These are phyloP conservation scores for Pelodytes ibericus DNA, from an alignment of 2,797 vertebrate species.

Conservation along the genomic window DNA sequence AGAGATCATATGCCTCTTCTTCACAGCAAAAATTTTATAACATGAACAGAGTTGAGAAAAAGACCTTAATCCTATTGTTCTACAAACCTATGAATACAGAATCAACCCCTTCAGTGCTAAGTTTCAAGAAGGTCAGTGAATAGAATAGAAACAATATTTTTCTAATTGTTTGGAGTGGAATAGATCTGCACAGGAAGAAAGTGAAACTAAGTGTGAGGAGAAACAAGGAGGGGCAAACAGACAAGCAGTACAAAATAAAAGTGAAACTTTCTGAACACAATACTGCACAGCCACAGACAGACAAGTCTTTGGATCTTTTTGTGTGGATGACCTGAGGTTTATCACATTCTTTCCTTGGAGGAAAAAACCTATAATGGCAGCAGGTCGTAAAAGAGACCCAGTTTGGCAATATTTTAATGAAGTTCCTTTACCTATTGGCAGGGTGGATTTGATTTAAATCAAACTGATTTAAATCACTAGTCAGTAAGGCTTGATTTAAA, in stretches of 20 bases:
- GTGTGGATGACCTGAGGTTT: too few species aligned
- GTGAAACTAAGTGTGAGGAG: constrained; percentile 1
- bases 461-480: too few species aligned
- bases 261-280: constrained; percentile 22
- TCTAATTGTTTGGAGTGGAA: constrained; percentile 1
- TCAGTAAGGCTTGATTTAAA: too few species aligned
- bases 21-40: constrained; percentile 6
- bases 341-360: too few species aligned
- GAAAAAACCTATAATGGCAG: too few species aligned
- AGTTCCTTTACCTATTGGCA: too few species aligned
- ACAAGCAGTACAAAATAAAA: constrained; percentile 17
- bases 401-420: constrained; percentile 39
- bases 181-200: constrained; percentile 12
- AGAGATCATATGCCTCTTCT: constrained; percentile 10
- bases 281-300: constrained; percentile 29
- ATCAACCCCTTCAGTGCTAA: constrained; percentile 9
- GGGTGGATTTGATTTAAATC: too few species aligned
- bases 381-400: too few species aligned
- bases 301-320: constrained; percentile 26
- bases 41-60: neutral
- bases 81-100: constrained; percentile 7
- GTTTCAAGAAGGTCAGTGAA: constrained; percentile 7
- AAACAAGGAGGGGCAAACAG: neutral
- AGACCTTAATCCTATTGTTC: constrained; percentile 2
- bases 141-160: constrained; percentile 3